Conservation (phyloP, 2,797 vertebrate species). For the Brachymystax lenok region DNA sequence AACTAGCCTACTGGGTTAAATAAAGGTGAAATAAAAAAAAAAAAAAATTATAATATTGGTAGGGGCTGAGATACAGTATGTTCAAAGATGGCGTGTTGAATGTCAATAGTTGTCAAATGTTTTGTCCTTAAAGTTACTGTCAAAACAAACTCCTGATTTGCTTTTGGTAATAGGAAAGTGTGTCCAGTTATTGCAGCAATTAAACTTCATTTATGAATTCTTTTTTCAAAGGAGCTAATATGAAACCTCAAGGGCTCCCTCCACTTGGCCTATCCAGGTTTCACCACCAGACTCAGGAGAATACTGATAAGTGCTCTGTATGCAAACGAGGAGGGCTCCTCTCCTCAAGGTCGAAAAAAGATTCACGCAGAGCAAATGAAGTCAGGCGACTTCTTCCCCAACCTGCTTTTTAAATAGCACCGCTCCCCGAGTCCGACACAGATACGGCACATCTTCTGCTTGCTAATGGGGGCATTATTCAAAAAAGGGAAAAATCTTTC, state of each 20-base stretch:
- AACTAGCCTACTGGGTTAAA: too few species aligned
- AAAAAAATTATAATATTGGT: neutral
- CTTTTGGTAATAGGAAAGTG: neutral
- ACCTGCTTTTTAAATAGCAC: constrained; percentile 47
- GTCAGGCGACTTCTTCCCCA: constrained; percentile 43
- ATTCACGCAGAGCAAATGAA: constrained; percentile 59
- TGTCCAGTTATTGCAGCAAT: neutral
- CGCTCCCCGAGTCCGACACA: constrained; percentile 21
- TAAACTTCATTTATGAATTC: constrained; percentile 23
- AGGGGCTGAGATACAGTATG: neutral
- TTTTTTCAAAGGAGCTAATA: constrained; percentile 51
- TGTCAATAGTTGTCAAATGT: neutral
- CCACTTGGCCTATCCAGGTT: constrained; percentile 41
- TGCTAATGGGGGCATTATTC: constrained; percentile 50
- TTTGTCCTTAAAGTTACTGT: neutral
- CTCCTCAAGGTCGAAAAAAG: constrained; percentile 64
- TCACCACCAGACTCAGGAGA: constrained; percentile 39
- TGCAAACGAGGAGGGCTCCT: constrained; percentile 60
- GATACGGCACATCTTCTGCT: constrained; percentile 39
- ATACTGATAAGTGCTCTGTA: constrained; percentile 57
- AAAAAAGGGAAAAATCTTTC: constrained; percentile 24
- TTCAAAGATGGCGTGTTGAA: neutral
- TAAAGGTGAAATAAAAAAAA: too few species aligned
- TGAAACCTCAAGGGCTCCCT: constrained; percentile 53
- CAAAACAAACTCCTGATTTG: neutral